These are phyloP conservation scores for Oncorhynchus gorbuscha DNA, from an alignment of 2,113 vertebrate species.

Conservation along the genomic window DNA sequence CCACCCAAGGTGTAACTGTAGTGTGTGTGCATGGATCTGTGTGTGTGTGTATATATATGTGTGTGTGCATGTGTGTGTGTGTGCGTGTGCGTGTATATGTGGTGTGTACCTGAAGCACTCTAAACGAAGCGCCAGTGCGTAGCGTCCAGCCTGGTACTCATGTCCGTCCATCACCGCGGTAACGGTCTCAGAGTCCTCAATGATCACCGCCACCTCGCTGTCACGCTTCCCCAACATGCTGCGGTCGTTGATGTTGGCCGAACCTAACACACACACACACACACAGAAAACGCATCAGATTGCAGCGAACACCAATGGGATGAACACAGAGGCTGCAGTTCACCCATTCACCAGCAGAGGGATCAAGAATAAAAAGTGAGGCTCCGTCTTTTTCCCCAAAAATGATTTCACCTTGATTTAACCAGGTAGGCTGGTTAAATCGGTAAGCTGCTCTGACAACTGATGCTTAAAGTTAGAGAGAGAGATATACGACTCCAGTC, in stretches of 20 bases:
- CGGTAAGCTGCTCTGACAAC: too few relatives aligned
- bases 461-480: too few relatives aligned
- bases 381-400: not conserved
- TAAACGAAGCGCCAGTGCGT: slow-evolving; percentile 84
- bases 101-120: slow-evolving; percentile 87
- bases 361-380: not conserved
- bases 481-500: too few relatives aligned
- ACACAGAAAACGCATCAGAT: not conserved
- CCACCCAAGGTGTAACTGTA: not conserved
- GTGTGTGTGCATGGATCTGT: not conserved
- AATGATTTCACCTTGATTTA: too few relatives aligned
- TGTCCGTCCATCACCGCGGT: slow-evolving; percentile 86
- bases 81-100: too few relatives aligned
- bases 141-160: slow-evolving; percentile 82
- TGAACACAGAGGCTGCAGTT: not conserved
- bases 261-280: slow-evolving; percentile 73
- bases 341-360: not conserved
- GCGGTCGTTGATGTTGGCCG: slow-evolving; percentile 97
- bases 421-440: too few relatives aligned
- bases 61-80: too few relatives aligned
- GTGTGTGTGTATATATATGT: too few relatives aligned
- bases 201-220: slow-evolving; percentile 91
- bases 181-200: slow-evolving; percentile 84
- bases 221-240: slow-evolving; percentile 98
- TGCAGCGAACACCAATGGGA: not conserved